Evolutionary conservation across 92 coral and sea anemone species (phyloP).

Genomic region (Diadumene lineata): DNA sequence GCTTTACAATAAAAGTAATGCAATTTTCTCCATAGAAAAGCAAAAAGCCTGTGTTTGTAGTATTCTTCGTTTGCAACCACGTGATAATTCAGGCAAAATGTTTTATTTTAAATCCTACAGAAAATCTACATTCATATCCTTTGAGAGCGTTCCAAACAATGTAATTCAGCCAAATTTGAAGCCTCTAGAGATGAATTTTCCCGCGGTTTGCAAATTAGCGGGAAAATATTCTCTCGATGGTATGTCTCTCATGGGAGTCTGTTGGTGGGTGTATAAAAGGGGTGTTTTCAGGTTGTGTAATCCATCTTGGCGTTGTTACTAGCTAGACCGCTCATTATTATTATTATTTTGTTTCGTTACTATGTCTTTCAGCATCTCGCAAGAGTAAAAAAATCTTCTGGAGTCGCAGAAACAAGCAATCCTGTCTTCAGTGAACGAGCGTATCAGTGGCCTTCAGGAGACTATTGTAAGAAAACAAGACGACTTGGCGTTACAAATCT

Average conservation of each 20-base stretch:
- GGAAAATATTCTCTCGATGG: conserved; percentile 27
- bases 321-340: not conserved
- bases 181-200: conserved; percentile 22
- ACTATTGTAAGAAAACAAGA: conserved; percentile 20
- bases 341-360: not conserved
- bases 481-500: conserved; percentile 27
- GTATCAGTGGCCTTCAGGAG: conserved; percentile 23
- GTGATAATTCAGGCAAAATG: no score
- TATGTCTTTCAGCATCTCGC: not conserved
- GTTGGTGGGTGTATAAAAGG: conserved; percentile 2
- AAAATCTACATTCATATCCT: no score
- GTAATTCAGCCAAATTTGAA: no score
- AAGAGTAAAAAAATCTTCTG: not conserved
- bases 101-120: no score
- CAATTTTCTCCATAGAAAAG: no score
- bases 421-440: conserved; percentile 23
- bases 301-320: conserved; percentile 3
- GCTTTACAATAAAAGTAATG: no score
- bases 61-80: no score
- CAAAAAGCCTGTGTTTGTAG: no score
- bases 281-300: not conserved
- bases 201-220: conserved; percentile 31
- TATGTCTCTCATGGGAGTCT: conserved; percentile 12
- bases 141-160: no score
- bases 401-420: conserved; percentile 37